Conservation (phyloP, 2,797 vertebrate species). For the Avahi laniger region DNA sequence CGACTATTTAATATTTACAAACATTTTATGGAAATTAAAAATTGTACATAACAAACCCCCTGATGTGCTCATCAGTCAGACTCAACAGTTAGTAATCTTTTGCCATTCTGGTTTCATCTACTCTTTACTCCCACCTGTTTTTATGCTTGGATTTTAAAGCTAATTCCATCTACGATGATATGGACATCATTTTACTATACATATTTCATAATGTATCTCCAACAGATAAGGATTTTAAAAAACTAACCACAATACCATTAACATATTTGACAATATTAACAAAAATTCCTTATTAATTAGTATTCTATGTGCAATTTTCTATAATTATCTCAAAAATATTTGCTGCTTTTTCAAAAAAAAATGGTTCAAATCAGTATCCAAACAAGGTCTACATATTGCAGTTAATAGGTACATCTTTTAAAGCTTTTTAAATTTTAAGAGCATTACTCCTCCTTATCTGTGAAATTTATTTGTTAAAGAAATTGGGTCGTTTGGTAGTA, state of each 20-base stretch:
- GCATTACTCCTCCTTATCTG: background rate
- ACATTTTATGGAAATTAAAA: background rate
- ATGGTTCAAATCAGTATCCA: background rate
- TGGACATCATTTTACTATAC: background rate
- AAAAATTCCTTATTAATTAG: background rate
- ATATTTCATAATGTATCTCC: background rate
- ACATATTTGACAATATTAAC: background rate
- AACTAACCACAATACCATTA: background rate
- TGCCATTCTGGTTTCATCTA: background rate
- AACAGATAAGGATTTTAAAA: background rate
- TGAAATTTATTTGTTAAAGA: constrained; percentile 35
- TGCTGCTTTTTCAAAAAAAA: background rate
- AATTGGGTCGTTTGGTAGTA: background rate
- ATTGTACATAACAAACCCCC: background rate
- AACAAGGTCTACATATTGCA: background rate
- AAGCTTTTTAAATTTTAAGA: background rate
- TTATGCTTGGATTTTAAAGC: constrained; percentile 11
- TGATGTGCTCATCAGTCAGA: background rate
- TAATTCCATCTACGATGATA: background rate
- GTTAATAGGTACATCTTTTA: constrained; percentile 9
- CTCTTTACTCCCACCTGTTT: background rate
- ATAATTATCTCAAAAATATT: constrained; percentile 25
- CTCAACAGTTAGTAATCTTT: background rate
- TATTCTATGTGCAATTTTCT: background rate
- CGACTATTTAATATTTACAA: background rate